These are phyloP conservation scores for Anguilla obscura DNA, from an alignment of 2,797 vertebrate genomes.

Conservation along the genomic window DNA sequence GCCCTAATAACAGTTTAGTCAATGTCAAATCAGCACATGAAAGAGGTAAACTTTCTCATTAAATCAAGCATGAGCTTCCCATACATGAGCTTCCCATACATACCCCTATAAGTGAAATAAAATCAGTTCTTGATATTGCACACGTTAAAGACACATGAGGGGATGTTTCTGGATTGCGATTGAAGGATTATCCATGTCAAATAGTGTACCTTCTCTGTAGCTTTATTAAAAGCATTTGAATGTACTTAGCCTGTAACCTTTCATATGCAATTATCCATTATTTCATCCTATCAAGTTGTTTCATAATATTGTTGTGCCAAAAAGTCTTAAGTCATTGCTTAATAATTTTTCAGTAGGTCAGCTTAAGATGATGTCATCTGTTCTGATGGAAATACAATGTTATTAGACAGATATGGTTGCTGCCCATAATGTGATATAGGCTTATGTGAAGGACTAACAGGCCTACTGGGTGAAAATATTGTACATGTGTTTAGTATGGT, in stretches of 20 bases:
- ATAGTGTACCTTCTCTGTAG: not conserved
- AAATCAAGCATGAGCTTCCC: constrained; percentile 54
- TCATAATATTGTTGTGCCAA: not conserved
- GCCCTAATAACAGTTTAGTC: constrained; percentile 63
- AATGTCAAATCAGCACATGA: constrained; percentile 65
- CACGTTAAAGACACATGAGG: not conserved
- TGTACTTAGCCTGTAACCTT: constrained; percentile 12
- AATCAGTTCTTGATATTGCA: not conserved
- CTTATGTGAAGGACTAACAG: not conserved
- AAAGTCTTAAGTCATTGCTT: not conserved
- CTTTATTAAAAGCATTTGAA: not conserved
- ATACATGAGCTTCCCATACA: constrained; percentile 58
- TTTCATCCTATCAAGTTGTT: not conserved
- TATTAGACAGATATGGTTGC: not conserved
- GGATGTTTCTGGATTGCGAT: not conserved
- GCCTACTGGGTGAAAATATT: not conserved
- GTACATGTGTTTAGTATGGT: not conserved
- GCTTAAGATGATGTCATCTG: not conserved
- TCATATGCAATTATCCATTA: not conserved
- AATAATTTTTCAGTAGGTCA: not conserved
- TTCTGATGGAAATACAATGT: not conserved
- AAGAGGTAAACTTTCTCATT: constrained; percentile 61
- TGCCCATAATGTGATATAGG: not conserved
- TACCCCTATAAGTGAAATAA: constrained; percentile 52
- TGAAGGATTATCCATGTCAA: not conserved